A percentile compares a stretch with the other conserved stretches of the same genome.
Conservation (phyloP, 2,113 vertebrate species). For the Gobiocypris rarus region DNA sequence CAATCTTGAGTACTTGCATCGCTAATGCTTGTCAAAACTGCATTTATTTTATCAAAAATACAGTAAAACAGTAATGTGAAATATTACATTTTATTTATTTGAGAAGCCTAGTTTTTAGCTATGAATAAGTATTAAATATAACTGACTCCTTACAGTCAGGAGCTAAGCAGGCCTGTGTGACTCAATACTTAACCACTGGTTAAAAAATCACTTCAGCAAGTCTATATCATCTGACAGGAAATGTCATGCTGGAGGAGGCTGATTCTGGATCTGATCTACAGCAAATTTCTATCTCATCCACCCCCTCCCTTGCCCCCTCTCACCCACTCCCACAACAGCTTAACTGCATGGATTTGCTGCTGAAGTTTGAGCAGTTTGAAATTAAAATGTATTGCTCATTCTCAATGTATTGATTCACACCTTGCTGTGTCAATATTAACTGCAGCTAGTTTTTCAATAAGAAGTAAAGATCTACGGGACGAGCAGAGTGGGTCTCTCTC, state of each 20-base stretch:
- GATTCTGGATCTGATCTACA: constrained; percentile 58
- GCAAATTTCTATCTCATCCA: constrained; percentile 64
- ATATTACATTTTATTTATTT: no score
- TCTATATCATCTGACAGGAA: constrained; percentile 58
- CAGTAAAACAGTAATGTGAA: neutral
- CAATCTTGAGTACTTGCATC: no score
- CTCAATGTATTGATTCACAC: constrained; percentile 95
- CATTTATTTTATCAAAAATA: constrained; percentile 6
- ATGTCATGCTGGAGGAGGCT: constrained; percentile 55
- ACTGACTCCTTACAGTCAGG: neutral
- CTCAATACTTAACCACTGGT: constrained; percentile 38
- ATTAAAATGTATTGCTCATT: constrained; percentile 99
- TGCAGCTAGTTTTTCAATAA: constrained; percentile 94
- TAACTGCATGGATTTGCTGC: constrained; percentile 93
- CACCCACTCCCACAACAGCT: constrained; percentile 76
- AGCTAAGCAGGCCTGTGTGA: constrained; percentile 21
- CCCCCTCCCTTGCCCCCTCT: constrained; percentile 52
- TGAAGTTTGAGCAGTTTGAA: constrained; percentile 93
- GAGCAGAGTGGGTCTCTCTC: constrained; percentile 64
- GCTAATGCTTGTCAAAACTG: neutral
- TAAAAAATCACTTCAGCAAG: constrained; percentile 48
- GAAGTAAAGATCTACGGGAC: constrained; percentile 89
- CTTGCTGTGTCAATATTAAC: constrained; percentile 96
- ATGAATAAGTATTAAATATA: neutral
- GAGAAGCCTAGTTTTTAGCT: neutral